These are phyloP conservation scores for Lampris megalopsis DNA, from an alignment of 2,113 vertebrate species.

Conservation along the genomic window DNA sequence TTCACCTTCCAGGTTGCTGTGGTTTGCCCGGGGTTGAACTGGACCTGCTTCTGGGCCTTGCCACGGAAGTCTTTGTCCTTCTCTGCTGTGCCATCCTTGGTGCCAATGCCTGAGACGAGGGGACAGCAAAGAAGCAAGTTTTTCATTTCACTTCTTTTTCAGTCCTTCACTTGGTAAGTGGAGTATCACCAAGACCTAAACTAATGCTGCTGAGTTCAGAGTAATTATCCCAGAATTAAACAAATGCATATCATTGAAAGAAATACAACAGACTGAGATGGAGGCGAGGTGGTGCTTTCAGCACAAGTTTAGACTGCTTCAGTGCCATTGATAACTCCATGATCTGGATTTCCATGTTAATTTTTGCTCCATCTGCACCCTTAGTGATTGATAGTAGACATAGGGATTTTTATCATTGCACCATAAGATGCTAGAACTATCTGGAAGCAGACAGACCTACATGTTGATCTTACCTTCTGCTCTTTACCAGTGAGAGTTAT, in stretches of 20 bases:
- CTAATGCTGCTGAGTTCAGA: neutral
- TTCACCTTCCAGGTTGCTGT: conserved; percentile 86
- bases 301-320: neutral
- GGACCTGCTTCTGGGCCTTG: conserved; percentile 86
- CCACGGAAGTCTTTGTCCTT: conserved; percentile 88
- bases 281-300: neutral
- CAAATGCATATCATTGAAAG: no score
- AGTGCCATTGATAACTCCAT: neutral
- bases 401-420: conserved; percentile 6
- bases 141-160: no score
- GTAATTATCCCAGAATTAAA: neutral
- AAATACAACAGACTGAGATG: neutral
- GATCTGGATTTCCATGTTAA: neutral
- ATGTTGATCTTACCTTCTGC: conserved; percentile 42
- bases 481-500: conserved; percentile 37
- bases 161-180: no score
- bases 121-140: neutral
- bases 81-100: conserved; percentile 86
- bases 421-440: neutral
- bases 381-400: neutral
- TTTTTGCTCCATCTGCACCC: conserved; percentile 4
- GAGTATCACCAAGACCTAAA: no score
- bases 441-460: conserved; percentile 5
- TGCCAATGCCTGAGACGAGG: conserved; percentile 80
- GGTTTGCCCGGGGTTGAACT: conserved; percentile 89